Percentiles rank a stretch among this genome's conserved stretches.
Evolutionary conservation across 2,888 invertebrate species (phyloP).

Genomic region (Xestoiulus laeticollis): DNA sequence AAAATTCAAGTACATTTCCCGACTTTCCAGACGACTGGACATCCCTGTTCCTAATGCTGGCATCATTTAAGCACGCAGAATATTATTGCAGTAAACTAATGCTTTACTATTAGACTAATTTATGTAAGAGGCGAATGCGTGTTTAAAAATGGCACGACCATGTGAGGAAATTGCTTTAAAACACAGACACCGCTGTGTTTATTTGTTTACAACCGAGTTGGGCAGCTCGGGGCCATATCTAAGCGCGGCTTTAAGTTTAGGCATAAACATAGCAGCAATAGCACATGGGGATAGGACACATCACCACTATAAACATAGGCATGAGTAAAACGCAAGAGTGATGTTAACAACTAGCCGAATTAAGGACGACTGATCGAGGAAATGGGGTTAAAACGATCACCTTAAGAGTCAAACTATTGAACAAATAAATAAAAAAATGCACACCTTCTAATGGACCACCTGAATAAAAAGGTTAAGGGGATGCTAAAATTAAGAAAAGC

Average conservation of each 20-base stretch:
- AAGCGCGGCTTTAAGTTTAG: slow-evolving; percentile 13
- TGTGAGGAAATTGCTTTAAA: slow-evolving; percentile 14
- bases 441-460: too few relatives aligned
- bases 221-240: slow-evolving; percentile 34
- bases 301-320: neutral
- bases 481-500: too few relatives aligned
- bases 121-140: neutral
- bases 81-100: neutral
- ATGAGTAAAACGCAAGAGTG: neutral
- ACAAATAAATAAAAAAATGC: too few relatives aligned
- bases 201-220: slow-evolving; percentile 46
- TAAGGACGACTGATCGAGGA: neutral
- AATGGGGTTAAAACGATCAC: neutral
- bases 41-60: too few relatives aligned
- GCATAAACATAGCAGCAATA: slow-evolving; percentile 1
- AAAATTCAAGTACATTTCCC: too few relatives aligned
- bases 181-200: slow-evolving; percentile 48
- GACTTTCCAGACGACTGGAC: too few relatives aligned
- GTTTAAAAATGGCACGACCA: slow-evolving; percentile 23
- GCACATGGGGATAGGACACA: slow-evolving; percentile 26
- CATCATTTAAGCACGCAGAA: neutral
- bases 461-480: too few relatives aligned
- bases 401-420: neutral
- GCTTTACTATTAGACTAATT: neutral
- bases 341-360: neutral